Base-by-base conservation (phyloP, 2,888 invertebrate genomes). In the Drosophila nigricruria region DNA sequence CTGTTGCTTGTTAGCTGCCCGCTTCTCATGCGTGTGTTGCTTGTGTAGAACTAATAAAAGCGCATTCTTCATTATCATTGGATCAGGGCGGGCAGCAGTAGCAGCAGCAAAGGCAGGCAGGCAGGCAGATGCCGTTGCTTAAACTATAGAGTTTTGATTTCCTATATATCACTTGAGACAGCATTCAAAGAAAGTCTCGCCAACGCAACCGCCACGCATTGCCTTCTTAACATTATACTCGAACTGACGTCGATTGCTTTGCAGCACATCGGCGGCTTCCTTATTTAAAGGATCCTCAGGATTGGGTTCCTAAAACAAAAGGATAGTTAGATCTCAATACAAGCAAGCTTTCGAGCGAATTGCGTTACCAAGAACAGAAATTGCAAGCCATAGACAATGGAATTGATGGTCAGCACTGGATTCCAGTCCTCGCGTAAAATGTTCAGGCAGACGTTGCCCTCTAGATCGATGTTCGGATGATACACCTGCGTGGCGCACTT, bases 371-470 rank as follows among this genome's bases (percentile, higher is more conserved):
- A 94, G 93, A 99, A 99, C 91, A 99, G 95, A 95, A 98, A 99
- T 93, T 98, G 98, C 90, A 99, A 95, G 81, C 99, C 99, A 93
- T 99, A 99, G 65, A 99, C 97, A 93, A 99, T 97, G 79, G 98
- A 98, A 93, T 98, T 99, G 88, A 99, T 97, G 69, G 98, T 99
- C 84, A 99, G 95, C 74, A 99, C 99, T 69, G 99, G 99, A 93
- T 99, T 99, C 99, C 99, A 99, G 94, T 99, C 99, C 95, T 99
- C 98, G 91, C 98, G 95, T 90, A 99, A 94, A 92, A 99, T 99
- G 93, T 99, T 99, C 78, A 99, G 95, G 92, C 99, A 99, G 32
- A 99, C 98, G 93, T 99, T 99, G 83, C 99, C 99, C 92, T 99
- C 98, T 89, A 98, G 94, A 94, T 99, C 99, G 93, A 99, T 99